Evolutionary conservation across 92 coral and sea anemone genomes (phyloP).

Genomic region (Scolanthus callimorphus): DNA sequence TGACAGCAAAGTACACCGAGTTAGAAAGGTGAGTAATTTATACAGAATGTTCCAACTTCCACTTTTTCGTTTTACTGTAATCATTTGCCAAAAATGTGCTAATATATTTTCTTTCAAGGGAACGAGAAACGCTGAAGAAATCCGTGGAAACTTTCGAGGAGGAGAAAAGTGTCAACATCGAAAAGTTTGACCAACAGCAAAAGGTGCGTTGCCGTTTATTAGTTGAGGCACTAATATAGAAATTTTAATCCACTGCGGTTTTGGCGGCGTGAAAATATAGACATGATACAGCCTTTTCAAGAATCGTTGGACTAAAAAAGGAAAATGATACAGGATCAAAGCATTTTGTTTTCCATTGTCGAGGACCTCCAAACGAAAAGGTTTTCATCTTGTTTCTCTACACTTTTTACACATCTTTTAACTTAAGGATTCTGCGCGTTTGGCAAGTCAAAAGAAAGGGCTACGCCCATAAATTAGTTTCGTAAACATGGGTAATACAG

Average conservation of each 20-base stretch:
- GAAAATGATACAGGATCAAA: neutral
- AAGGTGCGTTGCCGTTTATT: slow-evolving; percentile 35
- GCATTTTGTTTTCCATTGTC: neutral
- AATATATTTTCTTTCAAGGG: slow-evolving; percentile 33
- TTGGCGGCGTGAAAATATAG: too few species aligned
- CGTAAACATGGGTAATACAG: too few species aligned
- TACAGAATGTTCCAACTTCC: neutral
- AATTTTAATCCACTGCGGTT: neutral
- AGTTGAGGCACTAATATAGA: neutral
- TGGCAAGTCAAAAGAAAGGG: too few species aligned
- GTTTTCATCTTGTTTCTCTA: neutral
- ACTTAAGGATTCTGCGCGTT: too few species aligned
- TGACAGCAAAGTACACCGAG: slow-evolving; percentile 70
- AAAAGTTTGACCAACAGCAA: slow-evolving; percentile 69
- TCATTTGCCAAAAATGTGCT: neutral
- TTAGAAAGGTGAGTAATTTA: slow-evolving; percentile 74
- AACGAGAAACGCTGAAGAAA: slow-evolving; percentile 53
- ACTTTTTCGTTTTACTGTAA: neutral
- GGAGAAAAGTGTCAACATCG: slow-evolving; percentile 63
- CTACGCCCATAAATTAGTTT: too few species aligned
- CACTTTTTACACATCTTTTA: too few species aligned
- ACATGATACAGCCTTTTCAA: too few species aligned
- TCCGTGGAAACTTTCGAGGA: slow-evolving; percentile 71
- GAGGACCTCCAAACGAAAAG: neutral
- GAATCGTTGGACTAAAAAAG: too few species aligned